Evolutionary conservation across 1,140 invertebrate genomes (phyloP).

Genomic region (Pseudobourletiella spinata): DNA sequence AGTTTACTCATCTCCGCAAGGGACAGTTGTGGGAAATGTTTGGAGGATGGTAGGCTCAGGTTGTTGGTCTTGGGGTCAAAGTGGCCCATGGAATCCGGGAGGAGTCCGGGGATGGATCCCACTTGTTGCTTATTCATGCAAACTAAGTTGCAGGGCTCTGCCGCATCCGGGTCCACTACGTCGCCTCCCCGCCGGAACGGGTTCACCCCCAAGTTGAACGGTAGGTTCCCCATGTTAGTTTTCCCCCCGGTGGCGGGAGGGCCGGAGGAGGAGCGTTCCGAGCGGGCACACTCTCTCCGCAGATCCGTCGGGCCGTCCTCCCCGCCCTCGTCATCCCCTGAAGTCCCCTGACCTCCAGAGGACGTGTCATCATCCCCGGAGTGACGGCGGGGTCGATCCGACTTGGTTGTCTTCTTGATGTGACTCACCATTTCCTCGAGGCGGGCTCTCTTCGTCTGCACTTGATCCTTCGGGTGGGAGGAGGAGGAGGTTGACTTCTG

Average conservation of each 20-base stretch:
- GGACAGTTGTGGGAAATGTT: slow-evolving; percentile 23
- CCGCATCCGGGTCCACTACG: not conserved
- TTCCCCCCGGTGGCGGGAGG: not conserved
- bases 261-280: not conserved
- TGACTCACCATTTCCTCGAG: slow-evolving; percentile 36
- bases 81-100: not conserved
- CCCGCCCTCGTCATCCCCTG: slow-evolving; percentile 27
- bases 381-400: slow-evolving; percentile 6
- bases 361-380: slow-evolving; percentile 30
- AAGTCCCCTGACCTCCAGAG: slow-evolving; percentile 31
- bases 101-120: not conserved
- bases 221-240: no score
- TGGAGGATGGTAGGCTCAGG: not conserved
- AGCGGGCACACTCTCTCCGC: not conserved
- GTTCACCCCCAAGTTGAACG: no score
- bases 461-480: slow-evolving; percentile 7
- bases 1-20: slow-evolving; percentile 28
- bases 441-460: slow-evolving; percentile 32
- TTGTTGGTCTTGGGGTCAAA: not conserved
- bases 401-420: slow-evolving; percentile 28
- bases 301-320: slow-evolving; percentile 25
- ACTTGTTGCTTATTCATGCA: not conserved
- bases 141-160: not conserved
- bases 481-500: not conserved
- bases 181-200: no score